These are phyloP conservation scores for Caenorhabditis panamensis DNA, from an alignment of 2,888 invertebrate species.

Conservation along the genomic window DNA sequence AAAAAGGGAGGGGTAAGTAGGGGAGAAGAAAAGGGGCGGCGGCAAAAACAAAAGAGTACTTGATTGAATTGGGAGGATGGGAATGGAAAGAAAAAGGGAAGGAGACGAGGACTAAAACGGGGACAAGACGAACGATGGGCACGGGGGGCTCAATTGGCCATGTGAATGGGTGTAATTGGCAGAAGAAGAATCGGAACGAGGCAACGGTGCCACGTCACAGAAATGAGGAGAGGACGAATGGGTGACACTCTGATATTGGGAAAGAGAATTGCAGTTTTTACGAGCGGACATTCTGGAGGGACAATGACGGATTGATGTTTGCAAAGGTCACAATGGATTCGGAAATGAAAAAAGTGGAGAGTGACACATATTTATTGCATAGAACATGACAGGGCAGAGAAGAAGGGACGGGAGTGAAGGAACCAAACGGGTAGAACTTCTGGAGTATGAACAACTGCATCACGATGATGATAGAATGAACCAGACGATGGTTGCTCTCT, in stretches of 20 bases:
- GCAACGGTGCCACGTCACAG: constrained; percentile 5
- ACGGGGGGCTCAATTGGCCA: constrained; percentile 9
- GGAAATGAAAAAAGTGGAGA: neutral
- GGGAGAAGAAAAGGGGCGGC: constrained; percentile 3
- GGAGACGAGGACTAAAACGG: neutral
- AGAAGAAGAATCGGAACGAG: constrained; percentile 8
- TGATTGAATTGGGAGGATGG: constrained; percentile 44
- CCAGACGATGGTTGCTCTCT: neutral
- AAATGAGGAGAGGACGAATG: constrained; percentile 4
- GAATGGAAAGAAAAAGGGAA: constrained; percentile 1
- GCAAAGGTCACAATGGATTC: constrained; percentile 9
- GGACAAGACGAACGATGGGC: neutral
- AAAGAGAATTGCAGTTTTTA: neutral
- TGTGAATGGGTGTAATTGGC: constrained; percentile 10
- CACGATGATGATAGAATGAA: no score
- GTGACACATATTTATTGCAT: no score
- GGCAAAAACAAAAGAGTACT: constrained; percentile 53
- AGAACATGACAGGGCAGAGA: no score
- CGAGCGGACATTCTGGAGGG: neutral
- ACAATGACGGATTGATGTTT: constrained; percentile 1
- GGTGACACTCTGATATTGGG: constrained; percentile 1
- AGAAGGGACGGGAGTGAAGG: no score
- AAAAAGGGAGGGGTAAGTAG: constrained; percentile 1
- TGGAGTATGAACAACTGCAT: no score
- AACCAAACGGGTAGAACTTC: no score